phyloP scores from a whole-genome alignment of 1,140 invertebrate genomes.

The Zaprionus nigranus region DNA sequence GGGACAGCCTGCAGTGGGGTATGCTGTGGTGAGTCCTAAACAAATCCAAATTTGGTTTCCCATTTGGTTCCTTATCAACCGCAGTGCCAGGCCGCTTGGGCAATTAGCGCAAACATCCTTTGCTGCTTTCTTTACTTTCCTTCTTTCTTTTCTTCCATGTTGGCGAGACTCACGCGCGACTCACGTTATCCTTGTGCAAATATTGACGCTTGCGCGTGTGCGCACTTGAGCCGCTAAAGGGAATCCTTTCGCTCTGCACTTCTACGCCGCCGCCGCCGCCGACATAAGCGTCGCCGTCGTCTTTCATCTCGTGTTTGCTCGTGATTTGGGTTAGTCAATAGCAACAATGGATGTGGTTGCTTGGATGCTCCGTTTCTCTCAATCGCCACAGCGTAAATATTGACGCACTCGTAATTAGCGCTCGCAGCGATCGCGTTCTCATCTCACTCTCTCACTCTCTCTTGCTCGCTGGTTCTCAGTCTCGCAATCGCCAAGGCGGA shows the following conservation, averaged over 20 bases:
- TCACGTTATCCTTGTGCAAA: conserved; percentile 72
- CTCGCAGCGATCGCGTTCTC: too few relatives aligned
- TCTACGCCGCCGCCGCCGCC: conserved; percentile 11
- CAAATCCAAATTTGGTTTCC: conserved; percentile 55
- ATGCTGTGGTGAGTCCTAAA: conserved; percentile 57
- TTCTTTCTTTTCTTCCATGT: not conserved
- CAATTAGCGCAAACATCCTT: conserved; percentile 78
- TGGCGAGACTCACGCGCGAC: conserved; percentile 43
- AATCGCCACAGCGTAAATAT: conserved; percentile 57
- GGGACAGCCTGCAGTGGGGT: not conserved
- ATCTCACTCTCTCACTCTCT: not conserved
- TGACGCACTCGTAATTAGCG: conserved; percentile 67
- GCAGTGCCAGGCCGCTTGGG: conserved; percentile 54
- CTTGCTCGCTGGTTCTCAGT: not conserved
- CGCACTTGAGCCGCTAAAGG: conserved; percentile 61
- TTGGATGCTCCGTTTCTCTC: conserved; percentile 36
- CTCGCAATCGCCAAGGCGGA: not conserved
- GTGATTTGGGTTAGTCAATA: conserved; percentile 67
- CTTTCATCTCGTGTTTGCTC: conserved; percentile 66
- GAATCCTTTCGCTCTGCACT: conserved; percentile 63
- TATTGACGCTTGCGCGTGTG: conserved; percentile 71
- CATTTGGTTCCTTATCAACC: conserved; percentile 62
- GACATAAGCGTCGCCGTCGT: conserved; percentile 37
- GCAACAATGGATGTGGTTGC: conserved; percentile 28
- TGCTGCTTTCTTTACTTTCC: conserved; percentile 21